A percentile compares a stretch with the other conserved stretches of the same genome.
Evolutionary conservation across 2,888 invertebrate genomes (phyloP).

Genomic region (Chrysotoxum bicinctum): DNA sequence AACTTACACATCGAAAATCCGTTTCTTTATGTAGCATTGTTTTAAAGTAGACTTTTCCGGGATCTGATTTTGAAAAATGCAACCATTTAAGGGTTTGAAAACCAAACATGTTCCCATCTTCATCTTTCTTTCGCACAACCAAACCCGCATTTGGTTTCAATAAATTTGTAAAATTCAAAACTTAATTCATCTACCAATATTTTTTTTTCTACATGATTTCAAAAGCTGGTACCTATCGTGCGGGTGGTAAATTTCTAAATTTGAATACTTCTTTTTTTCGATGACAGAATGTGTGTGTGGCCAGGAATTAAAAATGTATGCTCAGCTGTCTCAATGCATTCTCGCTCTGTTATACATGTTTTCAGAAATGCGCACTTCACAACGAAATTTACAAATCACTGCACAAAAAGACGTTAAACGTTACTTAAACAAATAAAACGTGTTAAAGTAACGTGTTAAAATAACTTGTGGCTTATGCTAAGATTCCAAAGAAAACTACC

Average conservation of each 20-base stretch:
- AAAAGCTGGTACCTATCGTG: neutral
- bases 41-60: neutral
- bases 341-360: too few species aligned
- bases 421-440: too few species aligned
- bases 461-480: too few species aligned
- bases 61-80: neutral
- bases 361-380: too few species aligned
- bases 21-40: constrained; percentile 3
- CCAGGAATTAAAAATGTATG: constrained; percentile 5
- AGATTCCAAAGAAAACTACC: too few species aligned
- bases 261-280: constrained; percentile 2
- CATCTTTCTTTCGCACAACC: too few species aligned
- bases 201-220: neutral
- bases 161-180: neutral
- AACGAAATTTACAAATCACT: too few species aligned
- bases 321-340: neutral
- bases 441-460: too few species aligned
- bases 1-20: neutral
- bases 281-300: neutral
- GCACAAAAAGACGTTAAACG: too few species aligned
- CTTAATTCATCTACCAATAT: neutral
- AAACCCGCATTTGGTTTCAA: neutral
- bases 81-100: too few species aligned
- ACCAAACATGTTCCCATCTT: too few species aligned
- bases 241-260: neutral